Evolutionary conservation across 2,888 invertebrate genomes (phyloP), one percentile per base, ranked within the genome.

Genomic region (Apodemia mormo): DNA sequence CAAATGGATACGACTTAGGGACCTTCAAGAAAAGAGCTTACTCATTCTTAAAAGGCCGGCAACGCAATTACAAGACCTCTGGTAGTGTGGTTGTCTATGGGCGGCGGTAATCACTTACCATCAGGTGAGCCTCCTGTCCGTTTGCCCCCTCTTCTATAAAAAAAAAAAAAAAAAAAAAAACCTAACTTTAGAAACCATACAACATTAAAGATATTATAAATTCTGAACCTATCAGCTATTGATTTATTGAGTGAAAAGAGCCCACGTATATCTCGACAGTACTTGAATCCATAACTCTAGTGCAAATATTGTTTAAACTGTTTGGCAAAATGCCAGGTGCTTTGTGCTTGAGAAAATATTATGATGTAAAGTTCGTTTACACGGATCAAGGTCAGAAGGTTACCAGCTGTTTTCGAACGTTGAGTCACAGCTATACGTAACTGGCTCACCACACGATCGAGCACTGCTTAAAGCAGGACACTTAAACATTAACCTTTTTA

Each of bases 231-330:
- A 30, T 30, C 14, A 14, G 10, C 14, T 29, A 61, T 33, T 12
- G 30, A 61, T 61, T 14, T 61, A 61, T 61, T 33, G 61, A 61
- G 30, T 14, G 33, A 33, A 33, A 33, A 61, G 14, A 14, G 33
- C 61, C 33, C 33, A 14, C 33, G 8, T 10, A 14, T 37, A 33
- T 14, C 2, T 61, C 61, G 22, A 61, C 5, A 2, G 37, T 37
- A 64, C 37, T 64, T 64, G 61, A 37, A 22, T 54, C 37, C 33
- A 37, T 64, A 64, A 64, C 12, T 64, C 61, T 37, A 64, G 61
- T 33, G 37, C 61, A 64, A 64, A 64, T 64, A 64, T 64, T 64
- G 61, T 64, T 64, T 64, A 33, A 64, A 64, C 61, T 37, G 61
- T 37, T 64, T 64, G 61, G 61, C 61, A 8, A 64, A 30, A 64